Evolutionary conservation across 2,113 vertebrate genomes (phyloP).

Genomic region (Noturus placidus): DNA sequence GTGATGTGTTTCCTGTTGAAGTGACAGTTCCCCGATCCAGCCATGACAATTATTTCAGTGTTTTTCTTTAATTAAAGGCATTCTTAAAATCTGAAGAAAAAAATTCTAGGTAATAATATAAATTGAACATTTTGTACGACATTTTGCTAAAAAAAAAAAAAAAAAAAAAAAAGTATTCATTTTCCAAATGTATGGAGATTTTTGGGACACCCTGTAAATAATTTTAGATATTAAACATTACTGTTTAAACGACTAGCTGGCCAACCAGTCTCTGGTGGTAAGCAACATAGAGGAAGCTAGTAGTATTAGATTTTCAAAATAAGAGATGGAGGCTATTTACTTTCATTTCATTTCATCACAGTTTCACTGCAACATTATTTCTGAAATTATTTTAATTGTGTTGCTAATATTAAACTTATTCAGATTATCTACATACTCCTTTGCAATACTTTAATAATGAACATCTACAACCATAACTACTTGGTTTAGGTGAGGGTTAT

Average conservation of each 20-base stretch:
- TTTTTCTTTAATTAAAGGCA: no score
- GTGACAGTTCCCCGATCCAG: no score
- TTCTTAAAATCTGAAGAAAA: no score
- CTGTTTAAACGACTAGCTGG: not conserved
- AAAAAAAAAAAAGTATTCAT: no score
- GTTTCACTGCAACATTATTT: not conserved
- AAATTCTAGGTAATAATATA: no score
- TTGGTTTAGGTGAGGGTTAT: not conserved
- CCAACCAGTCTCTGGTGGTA: not conserved
- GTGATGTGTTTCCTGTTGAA: no score
- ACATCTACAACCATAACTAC: not conserved
- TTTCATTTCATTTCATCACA: not conserved
- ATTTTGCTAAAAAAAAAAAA: no score
- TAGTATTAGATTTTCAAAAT: not conserved
- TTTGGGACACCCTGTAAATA: not conserved
- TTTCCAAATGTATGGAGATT: no score
- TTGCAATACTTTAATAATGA: not conserved
- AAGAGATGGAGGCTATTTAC: not conserved
- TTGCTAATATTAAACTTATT: not conserved
- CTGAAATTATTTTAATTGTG: not conserved
- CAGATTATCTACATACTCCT: not conserved
- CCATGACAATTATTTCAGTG: no score
- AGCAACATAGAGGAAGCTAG: not conserved
- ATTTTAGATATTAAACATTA: not conserved
- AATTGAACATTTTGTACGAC: no score